Evolutionary conservation across 2,888 invertebrate genomes (phyloP).

Genomic region (Odontomyia ornata): DNA sequence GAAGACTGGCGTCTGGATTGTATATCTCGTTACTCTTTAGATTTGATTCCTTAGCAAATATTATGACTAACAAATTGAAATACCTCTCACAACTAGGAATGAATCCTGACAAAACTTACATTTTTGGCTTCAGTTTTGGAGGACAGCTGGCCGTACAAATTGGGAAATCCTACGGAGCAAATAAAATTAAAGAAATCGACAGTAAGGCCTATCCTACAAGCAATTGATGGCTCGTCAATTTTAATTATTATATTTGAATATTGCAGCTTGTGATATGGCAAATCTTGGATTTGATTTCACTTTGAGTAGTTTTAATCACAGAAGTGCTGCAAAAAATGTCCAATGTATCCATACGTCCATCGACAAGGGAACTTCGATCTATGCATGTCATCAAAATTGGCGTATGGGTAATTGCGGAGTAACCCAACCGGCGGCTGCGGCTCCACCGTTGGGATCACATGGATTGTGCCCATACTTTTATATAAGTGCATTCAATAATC

Average conservation of each 20-base stretch:
- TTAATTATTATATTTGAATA: neutral
- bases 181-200: conserved; percentile 58
- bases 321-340: conserved; percentile 59
- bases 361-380: conserved; percentile 60
- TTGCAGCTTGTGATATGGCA: conserved; percentile 62
- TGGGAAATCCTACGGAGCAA: conserved; percentile 55
- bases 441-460: conserved; percentile 57
- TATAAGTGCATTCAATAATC: conserved; percentile 60
- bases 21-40: conserved; percentile 58
- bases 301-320: conserved; percentile 53
- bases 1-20: conserved; percentile 56
- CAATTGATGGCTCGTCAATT: neutral
- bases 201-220: conserved; percentile 54
- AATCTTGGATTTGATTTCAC: conserved; percentile 62
- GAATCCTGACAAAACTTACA: conserved; percentile 55
- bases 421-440: conserved; percentile 58
- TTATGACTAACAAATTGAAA: conserved; percentile 55
- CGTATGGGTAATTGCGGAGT: conserved; percentile 60
- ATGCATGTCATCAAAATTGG: conserved; percentile 60
- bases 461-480: conserved; percentile 61
- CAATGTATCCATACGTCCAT: conserved; percentile 61
- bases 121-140: conserved; percentile 63
- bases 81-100: conserved; percentile 56
- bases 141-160: conserved; percentile 60
- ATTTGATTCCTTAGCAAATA: conserved; percentile 56